Percentiles rank a stretch among this genome's conserved stretches.
Conservation (phyloP, 2,113 vertebrate genomes). For the Pseudorasbora parva region DNA sequence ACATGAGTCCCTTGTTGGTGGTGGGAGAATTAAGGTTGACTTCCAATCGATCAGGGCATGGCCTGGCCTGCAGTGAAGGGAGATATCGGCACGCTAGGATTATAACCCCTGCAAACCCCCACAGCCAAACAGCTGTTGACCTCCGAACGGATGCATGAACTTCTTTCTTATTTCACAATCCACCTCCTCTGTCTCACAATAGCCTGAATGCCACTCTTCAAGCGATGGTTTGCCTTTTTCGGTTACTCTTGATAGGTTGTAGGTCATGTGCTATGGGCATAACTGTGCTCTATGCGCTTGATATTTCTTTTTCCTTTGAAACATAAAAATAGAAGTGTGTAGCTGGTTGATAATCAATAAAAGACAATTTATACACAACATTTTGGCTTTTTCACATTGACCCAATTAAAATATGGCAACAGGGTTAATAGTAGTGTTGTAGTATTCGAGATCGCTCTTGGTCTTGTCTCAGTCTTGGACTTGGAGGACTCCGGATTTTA, state of each 20-base stretch:
- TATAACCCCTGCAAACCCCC: conserved; percentile 23
- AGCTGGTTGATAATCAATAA: background rate
- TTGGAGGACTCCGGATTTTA: too few species aligned
- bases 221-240: conserved; percentile 11
- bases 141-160: conserved; percentile 12
- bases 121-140: conserved; percentile 48
- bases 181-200: background rate
- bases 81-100: conserved; percentile 22
- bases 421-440: conserved; percentile 10
- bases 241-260: conserved; percentile 18
- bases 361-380: background rate
- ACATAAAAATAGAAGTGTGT: background rate
- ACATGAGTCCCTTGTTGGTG: conserved; percentile 3
- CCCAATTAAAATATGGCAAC: background rate
- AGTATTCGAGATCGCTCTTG: too few species aligned
- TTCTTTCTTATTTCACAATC: background rate
- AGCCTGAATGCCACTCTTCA: background rate
- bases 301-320: background rate
- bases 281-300: conserved; percentile 5
- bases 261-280: conserved; percentile 17
- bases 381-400: background rate
- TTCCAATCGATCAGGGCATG: conserved; percentile 46
- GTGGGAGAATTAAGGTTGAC: conserved; percentile 51
- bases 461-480: too few species aligned
- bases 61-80: conserved; percentile 2